These are phyloP conservation scores for Dinocampus coccinellae DNA, from an alignment of 2,888 invertebrate genomes.

Conservation along the genomic window DNA sequence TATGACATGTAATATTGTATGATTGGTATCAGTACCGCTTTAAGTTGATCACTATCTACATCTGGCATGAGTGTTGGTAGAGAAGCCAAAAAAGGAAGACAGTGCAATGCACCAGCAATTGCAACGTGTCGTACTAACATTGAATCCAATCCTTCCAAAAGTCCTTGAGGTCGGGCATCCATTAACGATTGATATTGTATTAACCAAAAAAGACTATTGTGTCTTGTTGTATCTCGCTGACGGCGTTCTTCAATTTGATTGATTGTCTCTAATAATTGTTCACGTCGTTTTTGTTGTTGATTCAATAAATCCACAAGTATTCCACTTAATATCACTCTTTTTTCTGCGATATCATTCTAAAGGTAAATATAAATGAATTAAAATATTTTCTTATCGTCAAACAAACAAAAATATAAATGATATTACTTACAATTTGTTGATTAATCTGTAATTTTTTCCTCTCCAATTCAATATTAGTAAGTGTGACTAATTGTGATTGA, in stretches of 20 bases:
- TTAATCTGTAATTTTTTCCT: conserved; percentile 77
- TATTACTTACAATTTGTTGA: conserved; percentile 75
- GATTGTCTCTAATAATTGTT: conserved; percentile 77
- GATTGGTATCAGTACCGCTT: conserved; percentile 62
- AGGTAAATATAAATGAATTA: conserved; percentile 53
- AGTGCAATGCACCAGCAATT: conserved; percentile 81
- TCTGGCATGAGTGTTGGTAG: conserved; percentile 68
- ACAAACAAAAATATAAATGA: conserved; percentile 4
- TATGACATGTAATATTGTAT: not conserved
- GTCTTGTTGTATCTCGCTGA: conserved; percentile 51
- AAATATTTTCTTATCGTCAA: conserved; percentile 19
- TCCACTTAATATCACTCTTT: conserved; percentile 77
- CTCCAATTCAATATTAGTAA: conserved; percentile 81
- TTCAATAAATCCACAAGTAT: conserved; percentile 78
- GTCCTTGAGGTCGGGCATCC: conserved; percentile 79
- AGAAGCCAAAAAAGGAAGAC: conserved; percentile 80
- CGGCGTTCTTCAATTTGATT: conserved; percentile 78
- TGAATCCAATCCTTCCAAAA: conserved; percentile 78
- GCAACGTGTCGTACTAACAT: conserved; percentile 78
- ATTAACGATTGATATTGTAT: conserved; percentile 86
- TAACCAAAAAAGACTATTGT: conserved; percentile 76
- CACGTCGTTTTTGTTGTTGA: conserved; percentile 77
- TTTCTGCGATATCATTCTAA: conserved; percentile 77
- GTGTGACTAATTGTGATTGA: conserved; percentile 78
- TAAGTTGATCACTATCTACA: conserved; percentile 73